Percentiles rank a stretch among this genome's conserved stretches.
These are phyloP conservation scores for Heliconius hortense DNA, from an alignment of 2,888 invertebrate genomes.

Conservation along the genomic window DNA sequence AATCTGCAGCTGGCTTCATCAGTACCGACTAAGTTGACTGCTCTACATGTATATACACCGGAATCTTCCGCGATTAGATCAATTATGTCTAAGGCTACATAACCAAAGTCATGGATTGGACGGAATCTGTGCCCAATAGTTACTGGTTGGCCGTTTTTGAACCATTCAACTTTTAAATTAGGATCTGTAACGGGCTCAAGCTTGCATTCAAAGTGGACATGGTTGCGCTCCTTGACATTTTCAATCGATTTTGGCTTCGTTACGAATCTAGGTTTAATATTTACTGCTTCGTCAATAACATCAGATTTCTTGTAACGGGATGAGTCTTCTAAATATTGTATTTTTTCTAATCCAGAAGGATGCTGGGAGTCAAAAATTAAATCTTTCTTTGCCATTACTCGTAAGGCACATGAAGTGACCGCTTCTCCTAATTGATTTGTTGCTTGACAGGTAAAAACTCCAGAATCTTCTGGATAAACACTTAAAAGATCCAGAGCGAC, in stretches of 20 bases:
- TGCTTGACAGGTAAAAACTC: slow-evolving; percentile 97
- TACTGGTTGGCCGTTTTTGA: slow-evolving; percentile 95
- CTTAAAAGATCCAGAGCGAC: slow-evolving; percentile 97
- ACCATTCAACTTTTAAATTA: slow-evolving; percentile 98
- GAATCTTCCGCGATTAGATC: slow-evolving; percentile 98
- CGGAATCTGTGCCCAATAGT: slow-evolving; percentile 97
- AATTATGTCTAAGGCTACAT: slow-evolving; percentile 97
- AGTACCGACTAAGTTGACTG: slow-evolving; percentile 93
- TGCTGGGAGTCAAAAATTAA: slow-evolving; percentile 94
- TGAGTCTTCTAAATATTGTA: slow-evolving; percentile 94
- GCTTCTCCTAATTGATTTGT: slow-evolving; percentile 97
- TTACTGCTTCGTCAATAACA: slow-evolving; percentile 91
- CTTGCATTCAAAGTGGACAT: slow-evolving; percentile 98
- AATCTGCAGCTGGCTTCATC: slow-evolving; percentile 91
- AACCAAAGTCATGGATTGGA: slow-evolving; percentile 99
- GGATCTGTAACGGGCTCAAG: slow-evolving; percentile 98
- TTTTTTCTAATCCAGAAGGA: slow-evolving; percentile 94
- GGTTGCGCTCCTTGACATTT: slow-evolving; percentile 92
- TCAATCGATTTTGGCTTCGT: slow-evolving; percentile 93
- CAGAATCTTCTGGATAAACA: slow-evolving; percentile 98
- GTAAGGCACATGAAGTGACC: slow-evolving; percentile 94
- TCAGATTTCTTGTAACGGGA: slow-evolving; percentile 92
- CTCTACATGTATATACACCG: slow-evolving; percentile 96
- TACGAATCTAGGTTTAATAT: slow-evolving; percentile 91
- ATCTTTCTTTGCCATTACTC: slow-evolving; percentile 94